These are phyloP conservation scores for Neomonachus schauinslandi DNA, from an alignment of 2,113 vertebrate species.

Conservation along the genomic window DNA sequence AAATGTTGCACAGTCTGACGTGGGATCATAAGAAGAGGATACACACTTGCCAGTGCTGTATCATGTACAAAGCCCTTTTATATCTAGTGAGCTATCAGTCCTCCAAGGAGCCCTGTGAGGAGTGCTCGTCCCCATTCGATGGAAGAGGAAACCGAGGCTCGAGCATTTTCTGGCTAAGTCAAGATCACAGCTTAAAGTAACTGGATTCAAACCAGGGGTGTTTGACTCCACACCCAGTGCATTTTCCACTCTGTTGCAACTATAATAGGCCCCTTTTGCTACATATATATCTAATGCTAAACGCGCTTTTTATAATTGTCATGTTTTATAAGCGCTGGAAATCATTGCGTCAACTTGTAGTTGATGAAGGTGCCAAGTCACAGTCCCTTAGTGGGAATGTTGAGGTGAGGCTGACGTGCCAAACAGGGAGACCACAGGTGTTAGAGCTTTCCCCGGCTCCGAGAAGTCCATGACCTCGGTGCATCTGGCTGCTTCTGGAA, in stretches of 20 bases:
- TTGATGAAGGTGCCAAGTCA: not conserved
- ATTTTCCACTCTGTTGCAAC: not conserved
- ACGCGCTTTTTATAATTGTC: not conserved
- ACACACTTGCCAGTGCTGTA: rapidly evolving
- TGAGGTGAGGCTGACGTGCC: rapidly evolving
- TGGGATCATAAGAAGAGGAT: not conserved
- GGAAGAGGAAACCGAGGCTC: not conserved
- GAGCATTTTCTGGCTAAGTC: not conserved
- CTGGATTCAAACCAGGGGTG: not conserved
- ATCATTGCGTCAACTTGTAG: not conserved
- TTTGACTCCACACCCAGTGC: not conserved
- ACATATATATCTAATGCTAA: not conserved
- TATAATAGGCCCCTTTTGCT: not conserved
- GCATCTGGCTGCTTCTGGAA: rapidly evolving
- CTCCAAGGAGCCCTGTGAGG: rapidly evolving
- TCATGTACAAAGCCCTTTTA: not conserved
- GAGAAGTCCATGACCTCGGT: rapidly evolving
- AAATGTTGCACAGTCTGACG: rapidly evolving
- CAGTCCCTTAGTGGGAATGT: not conserved
- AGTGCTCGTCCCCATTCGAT: not conserved
- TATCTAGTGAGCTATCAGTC: rapidly evolving
- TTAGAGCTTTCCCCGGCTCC: rapidly evolving
- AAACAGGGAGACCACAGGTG: rapidly evolving
- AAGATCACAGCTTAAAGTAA: too few species aligned
- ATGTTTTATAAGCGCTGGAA: not conserved